Conservation (phyloP, 2,113 vertebrate genomes). For the Illadopsis cleaveri region DNA sequence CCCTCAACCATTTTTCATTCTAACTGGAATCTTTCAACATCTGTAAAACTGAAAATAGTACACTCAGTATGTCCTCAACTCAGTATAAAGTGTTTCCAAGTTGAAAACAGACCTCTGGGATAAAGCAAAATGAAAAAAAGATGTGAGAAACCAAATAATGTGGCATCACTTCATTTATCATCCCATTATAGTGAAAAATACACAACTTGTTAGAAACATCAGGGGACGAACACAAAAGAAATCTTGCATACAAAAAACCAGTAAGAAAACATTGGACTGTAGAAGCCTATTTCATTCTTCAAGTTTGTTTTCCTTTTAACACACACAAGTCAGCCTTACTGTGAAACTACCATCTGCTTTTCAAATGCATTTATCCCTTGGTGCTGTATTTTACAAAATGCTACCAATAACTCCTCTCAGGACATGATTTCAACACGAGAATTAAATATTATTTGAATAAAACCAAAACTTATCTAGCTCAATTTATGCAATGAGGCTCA, state of each 20-base stretch:
- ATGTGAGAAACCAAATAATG: constrained; percentile 18
- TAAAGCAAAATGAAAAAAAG: constrained; percentile 25
- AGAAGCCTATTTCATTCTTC: neutral
- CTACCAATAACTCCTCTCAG: neutral
- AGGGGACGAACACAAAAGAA: neutral
- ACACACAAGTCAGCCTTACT: neutral
- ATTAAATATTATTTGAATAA: neutral
- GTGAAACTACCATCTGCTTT: neutral
- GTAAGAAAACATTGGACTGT: neutral
- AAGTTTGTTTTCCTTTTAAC: neutral
- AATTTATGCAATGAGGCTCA: neutral
- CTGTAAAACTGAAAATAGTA: neutral
- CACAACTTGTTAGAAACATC: neutral
- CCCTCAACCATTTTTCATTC: neutral
- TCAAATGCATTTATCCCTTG: neutral
- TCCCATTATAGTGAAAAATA: neutral
- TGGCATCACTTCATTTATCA: neutral
- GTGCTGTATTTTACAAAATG: neutral
- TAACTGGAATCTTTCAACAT: neutral
- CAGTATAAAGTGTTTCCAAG: constrained; percentile 5
- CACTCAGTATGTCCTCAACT: neutral
- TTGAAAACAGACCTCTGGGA: neutral
- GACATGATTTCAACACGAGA: neutral
- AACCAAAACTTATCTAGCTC: neutral
- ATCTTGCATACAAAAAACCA: neutral